Percentiles rank a stretch among this genome's conserved stretches.
phyloP scores from a whole-genome alignment of 2,797 vertebrate genomes.

The Oreonectes daqikongensis region DNA sequence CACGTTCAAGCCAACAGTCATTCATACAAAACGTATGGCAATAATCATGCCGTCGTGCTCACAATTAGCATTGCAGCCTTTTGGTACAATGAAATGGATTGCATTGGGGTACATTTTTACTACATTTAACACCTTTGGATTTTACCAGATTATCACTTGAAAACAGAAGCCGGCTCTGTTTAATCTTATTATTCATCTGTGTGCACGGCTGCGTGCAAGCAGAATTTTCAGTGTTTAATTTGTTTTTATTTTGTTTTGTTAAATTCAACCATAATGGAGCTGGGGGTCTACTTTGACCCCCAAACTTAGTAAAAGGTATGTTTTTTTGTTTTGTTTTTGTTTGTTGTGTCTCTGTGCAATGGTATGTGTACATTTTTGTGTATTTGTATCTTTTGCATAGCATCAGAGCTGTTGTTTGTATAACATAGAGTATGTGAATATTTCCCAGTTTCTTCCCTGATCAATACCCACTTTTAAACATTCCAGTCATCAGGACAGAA shows the following conservation, averaged over 20 bases:
- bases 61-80: neutral
- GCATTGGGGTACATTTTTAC: neutral
- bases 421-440: conserved; percentile 8
- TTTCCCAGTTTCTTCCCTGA: neutral
- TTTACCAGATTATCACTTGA: conserved; percentile 1
- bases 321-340: conserved; percentile 41
- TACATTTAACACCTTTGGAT: neutral
- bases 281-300: conserved; percentile 60
- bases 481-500: conserved; percentile 1
- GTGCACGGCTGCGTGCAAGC: conserved; percentile 16
- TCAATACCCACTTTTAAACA: neutral
- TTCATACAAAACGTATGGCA: conserved; percentile 28
- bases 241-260: conserved; percentile 58
- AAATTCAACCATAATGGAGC: conserved; percentile 59
- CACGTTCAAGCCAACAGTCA: conserved; percentile 37
- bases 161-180: conserved; percentile 17
- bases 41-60: neutral
- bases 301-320: conserved; percentile 74
- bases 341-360: conserved; percentile 10
- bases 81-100: neutral
- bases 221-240: conserved; percentile 40
- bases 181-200: conserved; percentile 1
- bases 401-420: neutral
- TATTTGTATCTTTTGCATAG: neutral
- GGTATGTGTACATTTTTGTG: neutral